Conservation (phyloP, 2,888 invertebrate genomes). For the Synergus japonicus region DNA sequence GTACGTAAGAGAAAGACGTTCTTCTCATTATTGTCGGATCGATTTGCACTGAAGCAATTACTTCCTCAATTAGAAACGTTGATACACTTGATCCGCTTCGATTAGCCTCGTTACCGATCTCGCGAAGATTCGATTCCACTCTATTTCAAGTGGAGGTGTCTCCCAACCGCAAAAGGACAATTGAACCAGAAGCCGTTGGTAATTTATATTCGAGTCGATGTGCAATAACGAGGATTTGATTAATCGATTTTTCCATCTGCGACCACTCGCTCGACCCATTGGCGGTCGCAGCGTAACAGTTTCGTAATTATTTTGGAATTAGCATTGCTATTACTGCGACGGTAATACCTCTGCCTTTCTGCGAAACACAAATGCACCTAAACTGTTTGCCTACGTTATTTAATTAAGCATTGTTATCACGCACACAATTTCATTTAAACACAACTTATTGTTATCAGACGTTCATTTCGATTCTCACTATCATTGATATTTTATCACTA, state of each 20-base stretch:
- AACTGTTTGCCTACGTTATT: background rate
- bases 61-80: constrained; percentile 31
- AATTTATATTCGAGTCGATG: constrained; percentile 23
- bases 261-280: constrained; percentile 29
- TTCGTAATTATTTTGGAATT: constrained; percentile 8
- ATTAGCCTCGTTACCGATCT: constrained; percentile 26
- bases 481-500: background rate
- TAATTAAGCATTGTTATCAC: background rate
- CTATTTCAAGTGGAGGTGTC: background rate
- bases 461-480: background rate
- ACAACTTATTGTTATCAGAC: background rate
- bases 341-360: background rate
- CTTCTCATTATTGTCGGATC: constrained; percentile 15
- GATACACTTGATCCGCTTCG: constrained; percentile 14
- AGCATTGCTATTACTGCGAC: background rate
- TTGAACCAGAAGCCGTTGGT: background rate
- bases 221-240: constrained; percentile 33
- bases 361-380: background rate
- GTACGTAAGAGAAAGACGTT: constrained; percentile 20
- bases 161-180: background rate
- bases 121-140: background rate
- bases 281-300: constrained; percentile 14
- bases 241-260: constrained; percentile 36
- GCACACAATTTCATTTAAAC: background rate
- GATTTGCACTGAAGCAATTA: background rate